Evolutionary conservation across 1,140 invertebrate species (phyloP), one percentile per base, ranked within the genome.

Genomic region (Lordiphosa mommai): DNA sequence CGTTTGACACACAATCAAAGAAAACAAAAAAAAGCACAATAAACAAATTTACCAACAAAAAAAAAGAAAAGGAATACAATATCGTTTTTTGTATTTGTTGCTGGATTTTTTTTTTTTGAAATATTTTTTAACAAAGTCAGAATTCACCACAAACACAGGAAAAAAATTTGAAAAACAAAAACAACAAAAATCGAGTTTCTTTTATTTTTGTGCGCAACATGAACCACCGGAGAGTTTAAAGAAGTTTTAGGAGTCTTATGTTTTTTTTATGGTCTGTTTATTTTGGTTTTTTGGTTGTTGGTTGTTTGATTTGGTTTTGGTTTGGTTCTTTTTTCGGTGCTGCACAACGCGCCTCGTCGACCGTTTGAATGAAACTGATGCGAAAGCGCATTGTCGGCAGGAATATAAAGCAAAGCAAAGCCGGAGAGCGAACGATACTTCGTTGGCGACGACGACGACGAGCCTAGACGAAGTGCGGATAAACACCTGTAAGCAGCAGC

Each of bases 401-500:
- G 66, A 84, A 84, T 82, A 82, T 82, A 82, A 71, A 63, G 57
- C 12, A 17, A 20, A 27, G 36, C 8, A 40, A 60, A 53, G 13
- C 13, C 32, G 44, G 57, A 67, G 59, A 50, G 23, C 23, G 23
- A 27, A 27, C 7, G 23, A 6, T 5, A 27, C 23, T 27, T 27
- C 23, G 23, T 27, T 6, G 16, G 23, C 5, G 5, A 7, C 23
- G 23, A 27, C 6, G 23, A 1, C 23, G 16, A 27, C 3, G 4
- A 27, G 23, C 23, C 23, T 27, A 27, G 23, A 27, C 23, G 23
- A 27, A 27, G 23, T 27, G 51, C 59, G 59, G 33, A 67, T 59
- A 80, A 80, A 80, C 76, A 80, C 76, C 76, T 80, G 76, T 80
- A 80, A 80, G 66, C 76, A 76, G 53, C 51, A 32, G 57, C 27